Conservation (phyloP, 1,140 invertebrate species). For the Drosophila nigrodunni region DNA sequence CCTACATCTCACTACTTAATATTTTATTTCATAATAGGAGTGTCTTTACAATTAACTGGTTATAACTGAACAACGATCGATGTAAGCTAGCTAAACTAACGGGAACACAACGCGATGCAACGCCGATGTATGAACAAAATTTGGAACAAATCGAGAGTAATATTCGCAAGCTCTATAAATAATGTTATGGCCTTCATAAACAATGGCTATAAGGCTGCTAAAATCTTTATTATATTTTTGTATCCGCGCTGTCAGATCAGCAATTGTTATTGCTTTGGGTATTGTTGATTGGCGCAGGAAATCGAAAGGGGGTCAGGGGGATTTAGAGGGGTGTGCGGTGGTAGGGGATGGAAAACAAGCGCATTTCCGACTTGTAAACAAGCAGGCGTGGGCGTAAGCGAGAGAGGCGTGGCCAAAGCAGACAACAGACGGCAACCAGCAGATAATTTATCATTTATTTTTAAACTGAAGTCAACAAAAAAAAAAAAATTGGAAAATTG, state of each 20-base stretch:
- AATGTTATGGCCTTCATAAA: slow-evolving; percentile 41
- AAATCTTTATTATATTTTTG: slow-evolving; percentile 47
- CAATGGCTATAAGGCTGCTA: slow-evolving; percentile 33
- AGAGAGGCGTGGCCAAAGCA: slow-evolving; percentile 27
- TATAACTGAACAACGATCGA: background rate
- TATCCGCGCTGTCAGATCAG: slow-evolving; percentile 43
- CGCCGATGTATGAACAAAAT: background rate
- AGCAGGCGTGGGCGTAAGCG: slow-evolving; percentile 20
- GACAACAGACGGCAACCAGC: slow-evolving; percentile 21
- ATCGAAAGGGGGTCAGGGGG: slow-evolving; percentile 38
- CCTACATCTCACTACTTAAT: no score
- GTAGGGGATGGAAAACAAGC: background rate
- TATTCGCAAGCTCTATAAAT: slow-evolving; percentile 31
- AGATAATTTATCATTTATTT: slow-evolving; percentile 80
- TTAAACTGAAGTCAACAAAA: slow-evolving; percentile 55
- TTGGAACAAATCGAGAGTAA: background rate
- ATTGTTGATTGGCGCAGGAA: slow-evolving; percentile 39
- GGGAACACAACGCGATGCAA: background rate
- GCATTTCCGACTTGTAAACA: slow-evolving; percentile 57
- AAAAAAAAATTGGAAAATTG: slow-evolving; percentile 2
- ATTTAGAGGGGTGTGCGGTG: background rate
- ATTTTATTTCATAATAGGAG: background rate
- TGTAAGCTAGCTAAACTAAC: background rate
- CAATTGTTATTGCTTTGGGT: slow-evolving; percentile 28
- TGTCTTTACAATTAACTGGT: background rate